Base-by-base conservation (phyloP, 2,113 vertebrate species). In the Microtus montanus region DNA sequence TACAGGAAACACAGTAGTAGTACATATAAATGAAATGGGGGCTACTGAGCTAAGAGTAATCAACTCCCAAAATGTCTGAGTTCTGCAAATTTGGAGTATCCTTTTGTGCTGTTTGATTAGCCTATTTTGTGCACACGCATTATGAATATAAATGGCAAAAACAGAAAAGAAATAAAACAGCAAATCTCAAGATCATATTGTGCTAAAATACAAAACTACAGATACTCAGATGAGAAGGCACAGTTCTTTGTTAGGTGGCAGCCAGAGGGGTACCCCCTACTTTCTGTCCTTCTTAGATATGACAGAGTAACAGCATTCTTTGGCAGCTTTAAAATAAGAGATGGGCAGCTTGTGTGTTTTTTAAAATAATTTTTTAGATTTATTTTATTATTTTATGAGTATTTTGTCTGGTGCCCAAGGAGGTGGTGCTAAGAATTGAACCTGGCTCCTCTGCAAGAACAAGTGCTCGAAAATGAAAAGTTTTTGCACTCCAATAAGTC, bases 261-360 rank as follows among this genome's bases (percentile, higher is more conserved):
- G 80, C 66, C 58, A 94, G 5, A 2, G 19, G 7, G 90, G 66
- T 41, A n/a, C 3, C 58, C 35, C 74, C 49, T 38, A 44, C 58
- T 82, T 61, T 92, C 70, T 77, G 24, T 10, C 78, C 66, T 84
- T 44, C 49, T 91, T 58, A 83, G 63, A 66, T 10, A 12, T 13
- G 14, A 63, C 7, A 87, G n/a, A 47, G 30, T n/a, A 73, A 86
- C 6, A 47, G 44, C 33, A 84, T 19, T 82, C 52, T 86, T 58
- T 77, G 58, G 35, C 6, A 33, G 13, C n/a, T 93, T 93, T 94
- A 58, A 97, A 91, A 94, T 35, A 89, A 90, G 13, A 77, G 30
- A 87, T n/a, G 7, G 70, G 87, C 20, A 84, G 74, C 5, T 6
- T 13, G 61, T 35, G 11, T 61, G 52, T 70, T 71, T 19, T 71